Conservation (phyloP, 2,888 invertebrate species). For the Helobdella robusta region DNA sequence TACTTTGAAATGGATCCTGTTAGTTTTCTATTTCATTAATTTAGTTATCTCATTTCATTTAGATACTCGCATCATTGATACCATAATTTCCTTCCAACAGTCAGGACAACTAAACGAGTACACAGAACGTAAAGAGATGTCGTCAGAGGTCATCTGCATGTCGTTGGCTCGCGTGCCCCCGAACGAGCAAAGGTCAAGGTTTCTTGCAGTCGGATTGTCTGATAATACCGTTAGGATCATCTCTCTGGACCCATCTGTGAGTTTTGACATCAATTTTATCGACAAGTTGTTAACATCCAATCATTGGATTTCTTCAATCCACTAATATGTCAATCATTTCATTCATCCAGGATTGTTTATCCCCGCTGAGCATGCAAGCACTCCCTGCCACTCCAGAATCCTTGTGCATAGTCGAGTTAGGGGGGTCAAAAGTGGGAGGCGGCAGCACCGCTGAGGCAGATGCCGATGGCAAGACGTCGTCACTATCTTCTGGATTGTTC, state of each 20-base stretch:
- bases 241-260: constrained; percentile 81
- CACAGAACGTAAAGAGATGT: constrained; percentile 90
- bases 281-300: not conserved
- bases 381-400: constrained; percentile 92
- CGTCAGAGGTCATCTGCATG: constrained; percentile 95
- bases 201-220: constrained; percentile 85
- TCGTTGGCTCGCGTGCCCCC: constrained; percentile 85
- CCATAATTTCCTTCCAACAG: constrained; percentile 51
- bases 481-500: constrained; percentile 76
- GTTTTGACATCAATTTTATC: constrained; percentile 41
- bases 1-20: constrained; percentile 99
- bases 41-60: too few relatives aligned
- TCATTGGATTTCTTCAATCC: too few relatives aligned
- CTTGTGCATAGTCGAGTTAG: constrained; percentile 79
- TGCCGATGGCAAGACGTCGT: constrained; percentile 51
- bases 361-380: constrained; percentile 90
- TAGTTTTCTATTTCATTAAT: constrained; percentile 52
- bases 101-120: constrained; percentile 96
- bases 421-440: constrained; percentile 59
- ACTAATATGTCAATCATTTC: too few relatives aligned
- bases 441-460: constrained; percentile 58
- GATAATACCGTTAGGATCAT: constrained; percentile 96
- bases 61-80: too few relatives aligned
- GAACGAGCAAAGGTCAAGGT: constrained; percentile 88
- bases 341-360: constrained; percentile 78